Evolutionary conservation across 2,888 invertebrate species (phyloP).

Genomic region (Strigamia maritima): DNA sequence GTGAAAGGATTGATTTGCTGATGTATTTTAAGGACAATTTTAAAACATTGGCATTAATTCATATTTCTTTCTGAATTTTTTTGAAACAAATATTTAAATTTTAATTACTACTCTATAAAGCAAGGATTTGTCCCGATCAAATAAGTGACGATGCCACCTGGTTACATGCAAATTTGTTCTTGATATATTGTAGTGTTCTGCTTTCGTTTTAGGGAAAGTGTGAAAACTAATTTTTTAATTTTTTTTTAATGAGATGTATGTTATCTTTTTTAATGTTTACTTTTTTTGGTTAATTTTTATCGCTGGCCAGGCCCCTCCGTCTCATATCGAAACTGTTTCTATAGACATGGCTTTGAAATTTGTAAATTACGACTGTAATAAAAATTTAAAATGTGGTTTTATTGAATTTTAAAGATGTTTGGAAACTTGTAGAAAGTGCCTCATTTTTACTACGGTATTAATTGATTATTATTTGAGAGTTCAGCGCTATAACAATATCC

Average conservation of each 20-base stretch:
- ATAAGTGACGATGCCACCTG: not conserved
- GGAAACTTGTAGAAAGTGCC: not conserved
- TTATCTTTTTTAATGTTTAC: not conserved
- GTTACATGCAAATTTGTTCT: not conserved
- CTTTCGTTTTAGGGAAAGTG: not conserved
- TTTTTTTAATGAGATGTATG: not conserved
- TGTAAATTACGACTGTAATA: constrained; percentile 34
- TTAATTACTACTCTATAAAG: not conserved
- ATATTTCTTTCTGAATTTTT: not conserved
- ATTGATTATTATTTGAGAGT: too few species aligned
- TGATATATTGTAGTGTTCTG: not conserved
- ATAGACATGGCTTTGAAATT: constrained; percentile 25
- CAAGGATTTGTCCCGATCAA: not conserved
- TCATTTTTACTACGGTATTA: too few species aligned
- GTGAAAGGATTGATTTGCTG: not conserved
- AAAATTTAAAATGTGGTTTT: constrained; percentile 18
- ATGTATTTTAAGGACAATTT: not conserved
- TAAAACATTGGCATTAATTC: not conserved
- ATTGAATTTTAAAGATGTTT: constrained; percentile 12
- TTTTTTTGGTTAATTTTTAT: not conserved
- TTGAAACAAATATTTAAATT: not conserved
- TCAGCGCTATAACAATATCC: too few species aligned
- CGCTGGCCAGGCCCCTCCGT: not conserved
- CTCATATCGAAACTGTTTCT: constrained; percentile 33
- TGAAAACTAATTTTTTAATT: not conserved